Evolutionary conservation across 2,888 invertebrate genomes (phyloP), one percentile per base, ranked within the genome.

Genomic region (Tuberolachnus salignus): DNA sequence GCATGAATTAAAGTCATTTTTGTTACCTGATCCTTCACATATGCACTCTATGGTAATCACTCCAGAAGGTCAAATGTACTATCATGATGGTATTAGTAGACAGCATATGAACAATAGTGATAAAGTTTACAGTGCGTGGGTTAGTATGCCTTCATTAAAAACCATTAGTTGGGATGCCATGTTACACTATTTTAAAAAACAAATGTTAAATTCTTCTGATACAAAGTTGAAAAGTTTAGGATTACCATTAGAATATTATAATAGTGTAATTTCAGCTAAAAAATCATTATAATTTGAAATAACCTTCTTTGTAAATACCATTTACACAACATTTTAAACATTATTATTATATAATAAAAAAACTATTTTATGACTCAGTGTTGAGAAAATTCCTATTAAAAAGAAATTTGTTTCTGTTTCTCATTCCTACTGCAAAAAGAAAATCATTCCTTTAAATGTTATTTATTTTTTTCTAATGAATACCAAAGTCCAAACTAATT

Each of bases 181-280:
- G 46, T 46, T 64, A 23, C 19, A 46, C 19, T 64, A 64, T 46
- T 64, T 64, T 16, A 64, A 64, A 64, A 8, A 64, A 1, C 19
- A 64, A 16, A 14, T 64, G 64, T 46, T 64, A 3, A n/a, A 9
- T 8, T 46, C n/a, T 3, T 64, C 44, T 14, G 2, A 21, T 21
- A 14, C 21, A 21, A 21, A 46, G 14, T n/a, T 64, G 9, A 2
- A 21, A 9, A 10, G n/a, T 14, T 23, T 64, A 21, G 64, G 64
- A 9, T 9, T 64, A 46, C 64, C 64, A 13, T 46, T 14, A 3
- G 44, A 46, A 6, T 64, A 46, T 44, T 64, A 14, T 64, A 16
- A 26, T 10, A 59, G 16, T 3, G 26, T 59, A 59, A 59, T 3
- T n/a, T 26, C 26, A 26, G 59, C 59, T 10, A 59, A 34, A 34